Evolutionary conservation across 1,140 invertebrate species (phyloP).

Genomic region (Telenomus remus): DNA sequence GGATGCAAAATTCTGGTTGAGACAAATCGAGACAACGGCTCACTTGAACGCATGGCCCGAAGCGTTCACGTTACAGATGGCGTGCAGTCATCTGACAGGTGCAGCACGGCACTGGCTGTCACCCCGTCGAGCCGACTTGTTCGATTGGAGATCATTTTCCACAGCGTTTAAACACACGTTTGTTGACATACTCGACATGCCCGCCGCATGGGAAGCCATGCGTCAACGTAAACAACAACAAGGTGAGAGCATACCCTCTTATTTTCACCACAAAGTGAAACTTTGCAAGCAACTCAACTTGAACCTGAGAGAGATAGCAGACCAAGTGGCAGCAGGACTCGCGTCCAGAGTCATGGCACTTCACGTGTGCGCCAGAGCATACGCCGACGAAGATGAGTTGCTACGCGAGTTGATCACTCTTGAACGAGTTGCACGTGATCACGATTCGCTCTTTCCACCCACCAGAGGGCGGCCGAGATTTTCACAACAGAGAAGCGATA

Average conservation of each 20-base stretch:
- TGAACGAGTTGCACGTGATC: background rate
- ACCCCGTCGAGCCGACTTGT: background rate
- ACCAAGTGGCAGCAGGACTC: background rate
- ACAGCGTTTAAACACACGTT: background rate
- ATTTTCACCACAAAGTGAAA: conserved; percentile 11
- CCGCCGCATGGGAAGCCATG: conserved; percentile 6
- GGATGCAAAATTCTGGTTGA: background rate
- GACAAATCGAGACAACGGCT: background rate
- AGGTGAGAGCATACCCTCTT: background rate
- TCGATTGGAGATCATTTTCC: background rate
- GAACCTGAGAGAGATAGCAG: conserved; percentile 4
- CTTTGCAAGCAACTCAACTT: background rate
- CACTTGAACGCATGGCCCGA: background rate
- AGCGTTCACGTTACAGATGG: background rate
- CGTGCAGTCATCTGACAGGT: conserved; percentile 4
- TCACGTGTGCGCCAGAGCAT: conserved; percentile 1
- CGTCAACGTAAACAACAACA: background rate
- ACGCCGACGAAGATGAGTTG: conserved; percentile 5
- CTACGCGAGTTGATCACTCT: conserved; percentile 1
- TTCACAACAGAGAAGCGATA: no score
- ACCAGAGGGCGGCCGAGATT: no score
- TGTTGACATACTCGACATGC: background rate
- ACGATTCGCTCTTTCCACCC: conserved; percentile 5
- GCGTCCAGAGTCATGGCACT: conserved; percentile 2
- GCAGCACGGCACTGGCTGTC: background rate